A percentile compares a stretch with the other conserved stretches of the same genome.
Evolutionary conservation across 2,113 vertebrate species (phyloP).

Genomic region (Castor canadensis): DNA sequence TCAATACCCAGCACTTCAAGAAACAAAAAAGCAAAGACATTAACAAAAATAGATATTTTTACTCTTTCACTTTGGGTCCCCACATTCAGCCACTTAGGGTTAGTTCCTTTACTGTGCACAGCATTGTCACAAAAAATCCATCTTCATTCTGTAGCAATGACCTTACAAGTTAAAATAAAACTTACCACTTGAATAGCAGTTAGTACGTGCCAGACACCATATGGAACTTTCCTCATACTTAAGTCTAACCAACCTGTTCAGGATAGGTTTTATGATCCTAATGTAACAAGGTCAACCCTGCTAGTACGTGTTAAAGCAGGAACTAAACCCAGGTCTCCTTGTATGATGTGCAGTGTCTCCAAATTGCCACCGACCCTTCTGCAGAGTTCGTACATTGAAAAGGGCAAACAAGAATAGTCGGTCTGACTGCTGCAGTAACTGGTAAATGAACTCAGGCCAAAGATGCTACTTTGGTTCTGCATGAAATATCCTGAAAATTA

Average conservation of each 20-base stretch:
- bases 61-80: background rate
- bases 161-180: background rate
- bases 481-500: background rate
- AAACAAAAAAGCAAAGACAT: no score
- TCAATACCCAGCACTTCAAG: no score
- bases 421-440: background rate
- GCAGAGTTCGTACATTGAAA: background rate
- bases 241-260: background rate
- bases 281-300: background rate
- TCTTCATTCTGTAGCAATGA: background rate
- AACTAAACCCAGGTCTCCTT: background rate
- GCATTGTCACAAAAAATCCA: background rate
- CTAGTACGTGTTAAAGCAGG: background rate
- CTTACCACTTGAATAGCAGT: background rate
- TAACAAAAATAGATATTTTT: background rate
- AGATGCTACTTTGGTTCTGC: background rate
- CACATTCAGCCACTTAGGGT: background rate
- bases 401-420: background rate
- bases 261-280: background rate
- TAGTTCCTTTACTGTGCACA: background rate
- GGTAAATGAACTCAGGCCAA: background rate
- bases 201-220: background rate
- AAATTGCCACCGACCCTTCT: background rate
- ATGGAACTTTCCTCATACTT: background rate
- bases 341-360: background rate